phyloP scores from a whole-genome alignment of 1,140 invertebrate species.

The Drosophila parabipectinata region DNA sequence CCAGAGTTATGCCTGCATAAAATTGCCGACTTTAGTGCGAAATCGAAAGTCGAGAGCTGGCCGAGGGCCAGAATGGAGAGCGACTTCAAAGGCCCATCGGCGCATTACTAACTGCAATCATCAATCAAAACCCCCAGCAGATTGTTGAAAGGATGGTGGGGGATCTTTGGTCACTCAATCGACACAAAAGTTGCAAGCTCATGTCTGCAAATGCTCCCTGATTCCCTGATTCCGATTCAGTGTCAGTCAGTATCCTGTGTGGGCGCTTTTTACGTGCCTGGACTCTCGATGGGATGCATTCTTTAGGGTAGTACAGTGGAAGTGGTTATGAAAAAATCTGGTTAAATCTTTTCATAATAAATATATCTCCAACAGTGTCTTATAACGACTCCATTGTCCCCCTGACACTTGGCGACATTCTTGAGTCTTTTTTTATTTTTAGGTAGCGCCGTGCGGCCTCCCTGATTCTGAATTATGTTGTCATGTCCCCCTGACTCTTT shows the following conservation, averaged over 20 bases:
- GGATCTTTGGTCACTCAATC: slow-evolving; percentile 25
- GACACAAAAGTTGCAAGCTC: slow-evolving; percentile 62
- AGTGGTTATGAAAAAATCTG: not conserved
- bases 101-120: slow-evolving; percentile 62
- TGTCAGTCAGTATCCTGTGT: slow-evolving; percentile 38
- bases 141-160: not conserved
- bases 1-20: slow-evolving; percentile 72
- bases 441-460: slow-evolving; percentile 41
- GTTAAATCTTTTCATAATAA: not conserved
- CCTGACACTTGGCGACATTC: slow-evolving; percentile 51
- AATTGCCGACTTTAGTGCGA: slow-evolving; percentile 67
- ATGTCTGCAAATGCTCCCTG: slow-evolving; percentile 32
- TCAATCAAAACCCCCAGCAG: slow-evolving; percentile 56
- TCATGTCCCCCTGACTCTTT: slow-evolving; percentile 44
- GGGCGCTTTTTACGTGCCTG: slow-evolving; percentile 58
- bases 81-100: slow-evolving; percentile 63
- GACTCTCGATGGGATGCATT: slow-evolving; percentile 44
- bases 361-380: not conserved
- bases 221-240: slow-evolving; percentile 6
- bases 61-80: slow-evolving; percentile 7
- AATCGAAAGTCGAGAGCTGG: slow-evolving; percentile 65
- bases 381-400: slow-evolving; percentile 9
- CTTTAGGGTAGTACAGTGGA: slow-evolving; percentile 17
- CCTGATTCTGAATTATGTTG: slow-evolving; percentile 67
- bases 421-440: slow-evolving; percentile 38